Evolutionary conservation across 2,113 vertebrate species (phyloP).

Genomic region (Strix uralensis): DNA sequence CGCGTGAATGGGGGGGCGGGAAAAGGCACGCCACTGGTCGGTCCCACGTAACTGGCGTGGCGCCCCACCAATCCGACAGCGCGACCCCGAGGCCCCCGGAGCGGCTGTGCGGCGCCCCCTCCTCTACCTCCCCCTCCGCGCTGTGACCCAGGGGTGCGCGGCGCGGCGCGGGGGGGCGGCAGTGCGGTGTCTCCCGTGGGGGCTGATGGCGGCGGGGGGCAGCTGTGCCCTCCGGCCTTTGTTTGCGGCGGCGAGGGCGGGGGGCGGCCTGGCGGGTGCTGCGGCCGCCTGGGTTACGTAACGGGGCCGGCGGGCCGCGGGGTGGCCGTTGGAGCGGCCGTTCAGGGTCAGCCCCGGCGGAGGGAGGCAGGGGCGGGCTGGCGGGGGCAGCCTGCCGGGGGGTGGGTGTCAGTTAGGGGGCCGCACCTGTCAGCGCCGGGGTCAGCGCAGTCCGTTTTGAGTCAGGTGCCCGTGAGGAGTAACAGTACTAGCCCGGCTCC

Average conservation of each 20-base stretch:
- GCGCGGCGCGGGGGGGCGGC: neutral
- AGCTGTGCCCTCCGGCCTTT: neutral
- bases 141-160: neutral
- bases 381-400: neutral
- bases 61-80: neutral
- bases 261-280: neutral
- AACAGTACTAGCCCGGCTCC: no score
- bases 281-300: neutral
- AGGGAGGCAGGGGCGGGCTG: no score
- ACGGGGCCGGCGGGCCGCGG: neutral
- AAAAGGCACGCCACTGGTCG: no score
- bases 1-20: neutral
- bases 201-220: no score
- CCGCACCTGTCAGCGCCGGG: neutral
- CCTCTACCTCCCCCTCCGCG: rapidly evolving
- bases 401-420: no score
- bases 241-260: neutral
- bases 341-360: neutral
- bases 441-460: rapidly evolving
- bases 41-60: neutral
- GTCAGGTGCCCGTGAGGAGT: neutral
- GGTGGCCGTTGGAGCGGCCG: neutral
- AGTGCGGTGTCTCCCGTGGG: no score
- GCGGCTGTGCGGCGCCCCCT: neutral
- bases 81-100: neutral